Evolutionary conservation across 2,888 invertebrate genomes (phyloP).

Genomic region (Drosophila pseudotakahashii): DNA sequence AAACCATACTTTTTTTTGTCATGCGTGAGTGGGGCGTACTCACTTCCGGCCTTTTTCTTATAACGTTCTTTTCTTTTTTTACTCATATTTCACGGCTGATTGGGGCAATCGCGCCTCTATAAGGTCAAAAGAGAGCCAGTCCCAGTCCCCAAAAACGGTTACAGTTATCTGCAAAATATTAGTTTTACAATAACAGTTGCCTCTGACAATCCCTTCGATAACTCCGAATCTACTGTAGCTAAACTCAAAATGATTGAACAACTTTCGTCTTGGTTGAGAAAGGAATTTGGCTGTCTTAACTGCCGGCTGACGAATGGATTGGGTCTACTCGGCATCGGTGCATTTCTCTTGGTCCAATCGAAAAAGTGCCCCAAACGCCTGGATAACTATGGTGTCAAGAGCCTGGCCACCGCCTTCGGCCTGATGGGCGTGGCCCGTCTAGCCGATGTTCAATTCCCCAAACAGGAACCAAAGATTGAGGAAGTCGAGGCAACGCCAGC

Average conservation of each 20-base stretch:
- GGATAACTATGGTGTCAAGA: not conserved
- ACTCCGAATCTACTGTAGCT: not conserved
- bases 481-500: no score
- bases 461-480: not conserved
- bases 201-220: not conserved
- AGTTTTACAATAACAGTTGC: not conserved
- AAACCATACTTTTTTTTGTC: constrained; percentile 5
- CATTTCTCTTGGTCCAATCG: not conserved
- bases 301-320: constrained; percentile 1
- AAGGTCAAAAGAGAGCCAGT: not conserved
- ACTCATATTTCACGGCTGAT: constrained; percentile 70
- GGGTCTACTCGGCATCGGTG: not conserved
- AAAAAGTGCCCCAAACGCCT: constrained; percentile 3
- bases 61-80: not conserved
- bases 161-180: not conserved
- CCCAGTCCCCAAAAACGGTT: no score
- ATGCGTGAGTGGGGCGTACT: constrained; percentile 44
- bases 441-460: not conserved
- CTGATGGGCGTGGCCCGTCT: constrained; percentile 1
- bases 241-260: constrained; percentile 2
- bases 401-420: not conserved
- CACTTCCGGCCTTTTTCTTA: constrained; percentile 38
- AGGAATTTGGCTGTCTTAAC: not conserved
- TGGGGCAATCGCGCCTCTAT: constrained; percentile 29
- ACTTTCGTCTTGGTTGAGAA: not conserved